These are phyloP conservation scores for Astyanax mexicanus DNA, from an alignment of 2,797 vertebrate genomes.

Conservation along the genomic window DNA sequence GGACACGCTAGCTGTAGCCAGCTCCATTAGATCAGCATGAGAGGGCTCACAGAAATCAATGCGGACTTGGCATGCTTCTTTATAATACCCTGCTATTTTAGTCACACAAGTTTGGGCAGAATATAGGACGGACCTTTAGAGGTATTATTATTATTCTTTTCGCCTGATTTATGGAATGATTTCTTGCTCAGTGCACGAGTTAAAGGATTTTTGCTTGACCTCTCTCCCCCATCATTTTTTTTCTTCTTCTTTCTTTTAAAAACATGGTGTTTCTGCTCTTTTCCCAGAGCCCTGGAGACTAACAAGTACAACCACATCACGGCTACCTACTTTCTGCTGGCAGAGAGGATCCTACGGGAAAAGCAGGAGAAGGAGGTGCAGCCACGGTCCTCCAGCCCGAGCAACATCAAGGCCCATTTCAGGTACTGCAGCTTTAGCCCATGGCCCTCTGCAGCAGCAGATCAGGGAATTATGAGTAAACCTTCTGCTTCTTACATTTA, in stretches of 20 bases:
- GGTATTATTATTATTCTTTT: neutral
- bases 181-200: neutral
- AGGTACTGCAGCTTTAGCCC: constrained; percentile 76
- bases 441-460: neutral
- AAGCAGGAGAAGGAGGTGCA: constrained; percentile 97
- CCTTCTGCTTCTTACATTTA: neutral
- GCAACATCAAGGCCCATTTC: constrained; percentile 97
- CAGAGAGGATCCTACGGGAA: constrained; percentile 94
- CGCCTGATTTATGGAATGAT: constrained; percentile 9
- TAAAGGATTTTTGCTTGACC: constrained; percentile 1
- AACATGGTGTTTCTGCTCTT: constrained; percentile 42
- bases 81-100: constrained; percentile 41
- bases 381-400: constrained; percentile 93
- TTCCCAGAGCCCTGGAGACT: constrained; percentile 91
- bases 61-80: constrained; percentile 16
- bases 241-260: neutral
- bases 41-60: constrained; percentile 23
- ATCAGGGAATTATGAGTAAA: neutral
- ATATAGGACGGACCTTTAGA: constrained; percentile 24
- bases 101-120: constrained; percentile 28
- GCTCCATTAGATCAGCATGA: constrained; percentile 40
- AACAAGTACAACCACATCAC: constrained; percentile 99
- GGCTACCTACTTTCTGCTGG: constrained; percentile 96
- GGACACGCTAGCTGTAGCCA: constrained; percentile 21
- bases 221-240: neutral